These are phyloP conservation scores for Ochotona curzoniae DNA, from an alignment of 2,113 vertebrate genomes.

Conservation along the genomic window DNA sequence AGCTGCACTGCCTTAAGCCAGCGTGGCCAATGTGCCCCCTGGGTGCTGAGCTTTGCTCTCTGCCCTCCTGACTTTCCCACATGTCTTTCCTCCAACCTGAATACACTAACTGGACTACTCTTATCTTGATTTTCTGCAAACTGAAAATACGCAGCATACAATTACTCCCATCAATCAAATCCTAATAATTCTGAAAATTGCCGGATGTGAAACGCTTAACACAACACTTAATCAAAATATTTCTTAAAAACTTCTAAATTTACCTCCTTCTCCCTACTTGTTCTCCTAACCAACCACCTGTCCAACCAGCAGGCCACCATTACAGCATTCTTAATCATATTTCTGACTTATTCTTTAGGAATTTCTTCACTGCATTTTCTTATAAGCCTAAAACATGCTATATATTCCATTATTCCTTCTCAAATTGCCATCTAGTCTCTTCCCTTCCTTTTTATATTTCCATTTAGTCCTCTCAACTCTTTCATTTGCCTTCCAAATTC, in stretches of 20 bases:
- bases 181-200: background rate
- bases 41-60: background rate
- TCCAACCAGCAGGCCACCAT: background rate
- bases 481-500: background rate
- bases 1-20: background rate
- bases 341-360: background rate
- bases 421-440: background rate
- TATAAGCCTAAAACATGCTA: background rate
- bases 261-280: background rate
- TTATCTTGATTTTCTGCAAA: background rate
- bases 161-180: background rate
- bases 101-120: background rate
- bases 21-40: background rate
- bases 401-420: background rate
- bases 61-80: background rate
- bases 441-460: background rate
- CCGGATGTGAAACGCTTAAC: background rate
- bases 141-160: background rate
- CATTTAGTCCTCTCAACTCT: background rate
- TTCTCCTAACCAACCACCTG: background rate
- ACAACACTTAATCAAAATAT: background rate
- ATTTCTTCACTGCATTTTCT: background rate
- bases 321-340: background rate
- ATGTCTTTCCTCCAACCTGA: background rate
- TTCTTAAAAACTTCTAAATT: background rate